phyloP scores from a whole-genome alignment of 2,888 invertebrate species.

The Agonum fuliginosum region DNA sequence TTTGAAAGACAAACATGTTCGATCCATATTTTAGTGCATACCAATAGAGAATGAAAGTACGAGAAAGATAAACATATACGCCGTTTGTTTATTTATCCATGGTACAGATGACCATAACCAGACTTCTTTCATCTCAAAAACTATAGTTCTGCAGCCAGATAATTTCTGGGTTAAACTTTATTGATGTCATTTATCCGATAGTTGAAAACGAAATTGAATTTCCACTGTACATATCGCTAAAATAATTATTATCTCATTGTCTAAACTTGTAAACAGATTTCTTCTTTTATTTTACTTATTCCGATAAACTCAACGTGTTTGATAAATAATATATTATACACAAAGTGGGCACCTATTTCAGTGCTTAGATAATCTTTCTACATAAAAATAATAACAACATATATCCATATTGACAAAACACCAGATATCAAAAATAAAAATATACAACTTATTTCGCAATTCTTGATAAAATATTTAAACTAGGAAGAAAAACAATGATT shows the following conservation, averaged over 20 bases:
- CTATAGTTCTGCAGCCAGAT: too few species aligned
- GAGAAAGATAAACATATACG: too few species aligned
- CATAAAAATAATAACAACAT: conserved; percentile 15
- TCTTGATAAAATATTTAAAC: neutral
- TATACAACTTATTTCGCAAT: conserved; percentile 9
- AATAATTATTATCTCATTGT: neutral
- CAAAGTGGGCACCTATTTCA: conserved; percentile 30
- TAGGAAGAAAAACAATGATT: conserved; percentile 22
- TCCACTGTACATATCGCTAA: neutral
- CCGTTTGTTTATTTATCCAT: too few species aligned
- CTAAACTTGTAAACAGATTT: neutral
- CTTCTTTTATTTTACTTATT: conserved; percentile 13
- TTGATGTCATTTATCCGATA: too few species aligned
- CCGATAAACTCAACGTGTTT: conserved; percentile 27
- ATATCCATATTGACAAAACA: conserved; percentile 7
- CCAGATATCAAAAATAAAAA: conserved; percentile 21
- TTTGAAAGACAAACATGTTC: too few species aligned
- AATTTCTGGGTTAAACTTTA: too few species aligned
- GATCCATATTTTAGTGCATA: too few species aligned
- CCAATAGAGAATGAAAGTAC: too few species aligned
- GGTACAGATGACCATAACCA: too few species aligned
- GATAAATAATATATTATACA: conserved; percentile 8
- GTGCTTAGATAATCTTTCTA: conserved; percentile 5
- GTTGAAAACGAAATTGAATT: neutral
- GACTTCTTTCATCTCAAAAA: too few species aligned